These are phyloP conservation scores for Nannospalax galili DNA, from an alignment of 2,113 vertebrate genomes.

Conservation along the genomic window DNA sequence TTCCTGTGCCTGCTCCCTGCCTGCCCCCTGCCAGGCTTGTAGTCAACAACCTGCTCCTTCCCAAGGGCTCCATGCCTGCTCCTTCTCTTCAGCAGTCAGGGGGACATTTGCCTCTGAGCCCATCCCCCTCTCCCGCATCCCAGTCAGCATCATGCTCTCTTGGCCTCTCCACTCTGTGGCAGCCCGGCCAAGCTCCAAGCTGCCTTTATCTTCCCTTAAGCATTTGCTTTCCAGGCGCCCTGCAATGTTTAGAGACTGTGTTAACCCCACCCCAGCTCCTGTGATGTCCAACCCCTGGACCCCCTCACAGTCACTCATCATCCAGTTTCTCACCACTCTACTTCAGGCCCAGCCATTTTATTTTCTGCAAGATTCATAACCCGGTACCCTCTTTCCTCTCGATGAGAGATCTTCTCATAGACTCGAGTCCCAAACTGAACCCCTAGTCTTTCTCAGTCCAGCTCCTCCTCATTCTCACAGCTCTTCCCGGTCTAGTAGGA, in stretches of 20 bases:
- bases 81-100: background rate
- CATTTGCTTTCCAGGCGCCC: background rate
- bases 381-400: background rate
- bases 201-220: background rate
- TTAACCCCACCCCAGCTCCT: no score
- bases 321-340: background rate
- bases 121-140: background rate
- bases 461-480: background rate
- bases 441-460: no score
- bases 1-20: background rate
- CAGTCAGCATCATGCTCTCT: no score
- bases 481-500: no score
- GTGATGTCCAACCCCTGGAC: background rate
- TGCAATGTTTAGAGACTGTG: background rate
- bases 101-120: background rate
- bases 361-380: background rate
- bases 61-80: background rate
- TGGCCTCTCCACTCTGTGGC: background rate
- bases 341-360: background rate
- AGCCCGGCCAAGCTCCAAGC: background rate
- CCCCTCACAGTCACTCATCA: background rate
- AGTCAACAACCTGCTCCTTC: background rate
- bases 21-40: background rate
- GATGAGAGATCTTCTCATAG: background rate
- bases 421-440: background rate